A percentile compares a stretch with the other conserved stretches of the same genome.
Conservation (phyloP, 2,888 invertebrate genomes). For the Lasioglossum zephyrum region DNA sequence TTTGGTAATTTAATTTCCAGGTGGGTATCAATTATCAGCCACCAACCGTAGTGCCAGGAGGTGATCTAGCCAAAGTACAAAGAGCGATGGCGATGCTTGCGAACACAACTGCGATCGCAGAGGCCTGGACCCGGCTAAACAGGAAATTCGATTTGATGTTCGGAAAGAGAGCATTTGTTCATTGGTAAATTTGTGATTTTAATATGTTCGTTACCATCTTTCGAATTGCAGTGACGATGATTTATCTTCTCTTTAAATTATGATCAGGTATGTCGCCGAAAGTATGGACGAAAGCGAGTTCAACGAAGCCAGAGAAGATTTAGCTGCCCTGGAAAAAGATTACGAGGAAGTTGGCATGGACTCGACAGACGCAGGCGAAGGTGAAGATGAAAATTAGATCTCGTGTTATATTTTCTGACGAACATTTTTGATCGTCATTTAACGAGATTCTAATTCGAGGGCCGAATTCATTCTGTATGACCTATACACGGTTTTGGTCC, state of each 20-base stretch:
- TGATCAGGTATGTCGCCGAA: conserved; percentile 74
- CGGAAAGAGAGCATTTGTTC: conserved; percentile 88
- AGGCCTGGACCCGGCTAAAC: conserved; percentile 88
- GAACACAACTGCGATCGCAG: conserved; percentile 86
- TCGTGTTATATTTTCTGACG: neutral
- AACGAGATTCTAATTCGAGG: conserved; percentile 17
- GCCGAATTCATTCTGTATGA: conserved; percentile 29
- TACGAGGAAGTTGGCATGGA: conserved; percentile 96
- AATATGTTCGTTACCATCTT: neutral
- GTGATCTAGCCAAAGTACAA: conserved; percentile 86
- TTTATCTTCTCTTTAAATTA: neutral
- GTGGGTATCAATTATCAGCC: conserved; percentile 83
- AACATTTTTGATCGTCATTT: neutral
- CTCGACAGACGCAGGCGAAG: conserved; percentile 92
- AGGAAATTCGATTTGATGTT: conserved; percentile 88
- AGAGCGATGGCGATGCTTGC: conserved; percentile 86
- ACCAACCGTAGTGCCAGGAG: conserved; percentile 82
- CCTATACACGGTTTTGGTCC: conserved; percentile 33
- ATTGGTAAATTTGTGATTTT: conserved; percentile 85
- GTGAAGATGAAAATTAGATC: conserved; percentile 87
- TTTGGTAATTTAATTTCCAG: conserved; percentile 66
- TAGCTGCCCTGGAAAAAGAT: conserved; percentile 93
- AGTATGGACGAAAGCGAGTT: conserved; percentile 79
- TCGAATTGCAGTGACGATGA: neutral
- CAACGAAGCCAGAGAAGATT: conserved; percentile 85